phyloP scores from a whole-genome alignment of 2,113 vertebrate species.

The Phasianus colchicus region DNA sequence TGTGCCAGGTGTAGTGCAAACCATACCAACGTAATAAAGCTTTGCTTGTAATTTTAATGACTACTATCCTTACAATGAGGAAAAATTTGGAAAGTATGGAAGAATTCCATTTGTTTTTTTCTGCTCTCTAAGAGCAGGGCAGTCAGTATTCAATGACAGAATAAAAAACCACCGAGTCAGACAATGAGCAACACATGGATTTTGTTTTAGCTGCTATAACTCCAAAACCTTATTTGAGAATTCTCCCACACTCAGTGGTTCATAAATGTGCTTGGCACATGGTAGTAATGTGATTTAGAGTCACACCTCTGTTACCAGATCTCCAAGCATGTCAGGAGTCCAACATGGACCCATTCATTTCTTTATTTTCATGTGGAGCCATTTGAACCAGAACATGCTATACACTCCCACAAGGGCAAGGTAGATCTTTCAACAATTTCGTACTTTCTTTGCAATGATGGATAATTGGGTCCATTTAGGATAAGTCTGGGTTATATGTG shows the following conservation, averaged over 20 bases:
- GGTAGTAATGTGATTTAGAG: not conserved
- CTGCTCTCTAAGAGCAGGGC: not conserved
- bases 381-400: not conserved
- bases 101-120: not conserved
- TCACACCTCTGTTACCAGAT: not conserved
- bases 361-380: not conserved
- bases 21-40: not conserved
- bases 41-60: not conserved
- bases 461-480: not conserved
- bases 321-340: not conserved
- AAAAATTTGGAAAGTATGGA: not conserved
- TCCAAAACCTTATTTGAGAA: conserved; percentile 2
- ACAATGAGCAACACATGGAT: not conserved
- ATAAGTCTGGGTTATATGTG: not conserved
- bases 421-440: not conserved
- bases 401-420: not conserved
- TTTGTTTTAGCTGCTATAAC: not conserved
- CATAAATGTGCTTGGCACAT: not conserved
- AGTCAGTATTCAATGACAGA: not conserved
- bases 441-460: not conserved
- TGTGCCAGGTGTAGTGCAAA: not conserved
- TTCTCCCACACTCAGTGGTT: not conserved
- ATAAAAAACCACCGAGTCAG: not conserved
- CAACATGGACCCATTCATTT: not conserved
- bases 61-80: not conserved